Conservation (phyloP, 2,113 vertebrate genomes). For the Actenoides lindsayi region DNA sequence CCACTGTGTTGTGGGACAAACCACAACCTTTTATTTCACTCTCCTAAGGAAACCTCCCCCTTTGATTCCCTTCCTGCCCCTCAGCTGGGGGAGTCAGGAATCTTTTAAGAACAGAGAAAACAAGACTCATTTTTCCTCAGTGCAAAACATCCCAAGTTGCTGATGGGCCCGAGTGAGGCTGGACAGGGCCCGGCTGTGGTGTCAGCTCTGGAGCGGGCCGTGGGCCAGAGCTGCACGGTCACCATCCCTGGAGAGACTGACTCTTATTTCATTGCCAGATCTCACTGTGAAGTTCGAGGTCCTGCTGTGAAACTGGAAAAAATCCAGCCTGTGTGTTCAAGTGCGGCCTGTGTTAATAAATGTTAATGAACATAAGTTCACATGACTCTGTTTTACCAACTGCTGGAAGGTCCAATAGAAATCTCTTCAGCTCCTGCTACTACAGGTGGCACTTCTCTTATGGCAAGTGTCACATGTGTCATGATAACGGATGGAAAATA, state of each 20-base stretch:
- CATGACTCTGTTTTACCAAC: neutral
- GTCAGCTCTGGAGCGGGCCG: fast-evolving
- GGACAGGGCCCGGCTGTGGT: fast-evolving
- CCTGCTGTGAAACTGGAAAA: neutral
- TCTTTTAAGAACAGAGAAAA: neutral
- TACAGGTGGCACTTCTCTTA: neutral
- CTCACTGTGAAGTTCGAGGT: fast-evolving
- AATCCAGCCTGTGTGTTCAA: neutral
- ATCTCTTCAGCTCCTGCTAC: neutral
- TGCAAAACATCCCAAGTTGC: neutral
- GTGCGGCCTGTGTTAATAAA: neutral
- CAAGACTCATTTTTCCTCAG: fast-evolving
- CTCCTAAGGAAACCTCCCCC: neutral
- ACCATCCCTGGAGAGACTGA: fast-evolving
- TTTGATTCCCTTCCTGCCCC: neutral
- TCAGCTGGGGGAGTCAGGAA: neutral
- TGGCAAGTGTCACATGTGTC: neutral
- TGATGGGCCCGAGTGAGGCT: neutral
- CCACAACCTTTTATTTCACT: fast-evolving
- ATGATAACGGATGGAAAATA: fast-evolving
- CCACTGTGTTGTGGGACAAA: fast-evolving
- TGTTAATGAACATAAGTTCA: neutral
- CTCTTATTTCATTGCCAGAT: fast-evolving
- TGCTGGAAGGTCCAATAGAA: neutral
- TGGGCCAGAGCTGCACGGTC: fast-evolving